phyloP scores from a whole-genome alignment of 2,888 invertebrate species.

The Odontothrips loti region DNA sequence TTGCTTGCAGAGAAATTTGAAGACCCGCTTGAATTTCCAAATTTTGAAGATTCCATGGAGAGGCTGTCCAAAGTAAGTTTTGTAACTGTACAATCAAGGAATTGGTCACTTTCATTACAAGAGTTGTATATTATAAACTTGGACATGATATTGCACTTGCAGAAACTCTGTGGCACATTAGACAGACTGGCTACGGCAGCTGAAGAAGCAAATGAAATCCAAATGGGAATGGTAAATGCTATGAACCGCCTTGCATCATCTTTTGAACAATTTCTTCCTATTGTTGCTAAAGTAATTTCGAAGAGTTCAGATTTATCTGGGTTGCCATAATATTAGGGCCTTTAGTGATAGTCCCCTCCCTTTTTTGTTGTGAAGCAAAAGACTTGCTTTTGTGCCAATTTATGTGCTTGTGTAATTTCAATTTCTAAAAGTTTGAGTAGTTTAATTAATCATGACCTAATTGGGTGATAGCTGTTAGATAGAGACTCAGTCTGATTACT shows the following conservation, averaged over 20 bases:
- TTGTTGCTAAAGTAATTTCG: background rate
- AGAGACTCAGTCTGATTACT: too few species aligned
- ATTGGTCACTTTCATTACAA: background rate
- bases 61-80: conserved; percentile 1
- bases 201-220: background rate
- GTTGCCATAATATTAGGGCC: background rate
- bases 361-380: too few species aligned
- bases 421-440: too few species aligned
- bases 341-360: too few species aligned
- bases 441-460: too few species aligned
- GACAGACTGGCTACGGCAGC: background rate
- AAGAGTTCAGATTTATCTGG: background rate
- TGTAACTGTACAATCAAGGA: too few species aligned
- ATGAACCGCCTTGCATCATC: background rate
- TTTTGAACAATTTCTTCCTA: background rate
- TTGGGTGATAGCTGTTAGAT: too few species aligned
- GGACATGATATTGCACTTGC: background rate
- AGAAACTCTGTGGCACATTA: conserved; percentile 1
- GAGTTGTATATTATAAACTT: background rate
- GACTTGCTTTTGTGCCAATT: too few species aligned
- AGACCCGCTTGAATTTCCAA: background rate
- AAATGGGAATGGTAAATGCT: background rate
- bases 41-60: background rate
- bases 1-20: background rate
- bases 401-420: too few species aligned